Conservation (phyloP, 2,797 vertebrate genomes). For the Cottoperca gobio region DNA sequence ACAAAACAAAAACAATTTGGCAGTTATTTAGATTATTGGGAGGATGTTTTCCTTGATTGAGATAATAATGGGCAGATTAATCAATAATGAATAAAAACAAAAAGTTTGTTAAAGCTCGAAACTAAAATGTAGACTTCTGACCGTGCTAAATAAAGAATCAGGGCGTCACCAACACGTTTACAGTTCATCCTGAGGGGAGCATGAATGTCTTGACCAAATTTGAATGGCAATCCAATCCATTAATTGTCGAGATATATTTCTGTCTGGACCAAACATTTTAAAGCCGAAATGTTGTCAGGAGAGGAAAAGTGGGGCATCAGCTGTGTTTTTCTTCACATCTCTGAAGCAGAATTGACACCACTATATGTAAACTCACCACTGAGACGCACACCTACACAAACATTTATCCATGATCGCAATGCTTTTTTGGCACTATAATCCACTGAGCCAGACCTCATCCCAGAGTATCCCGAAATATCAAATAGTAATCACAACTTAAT, state of each 20-base stretch:
- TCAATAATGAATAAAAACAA: background rate
- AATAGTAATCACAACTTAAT: slow-evolving; percentile 19
- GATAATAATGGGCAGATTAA: background rate
- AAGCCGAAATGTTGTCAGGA: background rate
- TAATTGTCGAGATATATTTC: background rate
- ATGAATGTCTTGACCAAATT: background rate
- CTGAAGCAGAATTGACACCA: background rate
- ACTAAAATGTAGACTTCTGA: no score
- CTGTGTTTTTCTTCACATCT: background rate
- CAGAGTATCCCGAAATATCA: slow-evolving; percentile 23
- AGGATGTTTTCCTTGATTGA: background rate
- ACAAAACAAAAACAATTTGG: no score
- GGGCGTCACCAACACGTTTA: background rate
- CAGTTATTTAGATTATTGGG: background rate
- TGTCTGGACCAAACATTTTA: background rate
- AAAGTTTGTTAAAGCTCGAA: background rate
- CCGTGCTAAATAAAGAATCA: background rate
- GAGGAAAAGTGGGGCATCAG: background rate
- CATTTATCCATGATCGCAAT: slow-evolving; percentile 5
- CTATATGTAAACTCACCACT: background rate
- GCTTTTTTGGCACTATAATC: slow-evolving; percentile 9
- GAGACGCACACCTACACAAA: slow-evolving; percentile 9
- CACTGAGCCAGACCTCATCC: slow-evolving; percentile 21
- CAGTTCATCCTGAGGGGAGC: background rate
- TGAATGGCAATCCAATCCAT: background rate